A percentile compares a stretch with the other conserved stretches of the same genome.
Conservation (phyloP, 2,888 invertebrate genomes). For the Phengaris alcon region DNA sequence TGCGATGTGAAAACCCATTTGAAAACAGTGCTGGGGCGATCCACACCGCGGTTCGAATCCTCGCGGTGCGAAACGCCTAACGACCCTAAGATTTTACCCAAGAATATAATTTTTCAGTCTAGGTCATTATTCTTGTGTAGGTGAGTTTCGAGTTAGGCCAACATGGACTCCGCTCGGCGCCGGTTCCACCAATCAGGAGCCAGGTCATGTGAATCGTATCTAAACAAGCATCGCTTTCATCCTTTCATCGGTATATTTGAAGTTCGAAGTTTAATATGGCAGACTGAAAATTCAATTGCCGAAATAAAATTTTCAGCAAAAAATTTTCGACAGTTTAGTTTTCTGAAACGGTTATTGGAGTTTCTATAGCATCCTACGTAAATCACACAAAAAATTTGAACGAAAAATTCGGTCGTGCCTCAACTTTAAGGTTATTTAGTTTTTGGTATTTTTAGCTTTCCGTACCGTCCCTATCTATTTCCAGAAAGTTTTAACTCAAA, state of each 20-base stretch:
- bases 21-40: too few relatives aligned
- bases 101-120: slow-evolving; percentile 1
- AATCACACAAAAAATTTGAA: slow-evolving; percentile 31
- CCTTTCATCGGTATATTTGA: slow-evolving; percentile 17
- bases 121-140: neutral
- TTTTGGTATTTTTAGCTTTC: slow-evolving; percentile 12
- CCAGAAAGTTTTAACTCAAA: neutral
- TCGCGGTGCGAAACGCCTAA: too few relatives aligned
- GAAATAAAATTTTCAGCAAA: slow-evolving; percentile 15
- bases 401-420: neutral
- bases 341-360: slow-evolving; percentile 17
- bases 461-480: slow-evolving; percentile 5
- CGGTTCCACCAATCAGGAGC: neutral
- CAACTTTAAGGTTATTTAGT: slow-evolving; percentile 6
- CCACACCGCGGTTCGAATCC: too few relatives aligned
- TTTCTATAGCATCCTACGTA: slow-evolving; percentile 23
- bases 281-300: slow-evolving; percentile 18
- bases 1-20: too few relatives aligned
- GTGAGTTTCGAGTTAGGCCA: neutral
- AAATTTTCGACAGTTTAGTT: slow-evolving; percentile 19
- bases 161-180: neutral
- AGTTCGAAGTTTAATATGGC: slow-evolving; percentile 17
- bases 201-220: slow-evolving; percentile 1
- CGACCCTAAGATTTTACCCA: neutral
- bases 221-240: slow-evolving; percentile 20